A percentile compares a stretch with the other conserved stretches of the same genome.
Conservation (phyloP, 2,113 vertebrate species). For the Pheucticus melanocephalus region DNA sequence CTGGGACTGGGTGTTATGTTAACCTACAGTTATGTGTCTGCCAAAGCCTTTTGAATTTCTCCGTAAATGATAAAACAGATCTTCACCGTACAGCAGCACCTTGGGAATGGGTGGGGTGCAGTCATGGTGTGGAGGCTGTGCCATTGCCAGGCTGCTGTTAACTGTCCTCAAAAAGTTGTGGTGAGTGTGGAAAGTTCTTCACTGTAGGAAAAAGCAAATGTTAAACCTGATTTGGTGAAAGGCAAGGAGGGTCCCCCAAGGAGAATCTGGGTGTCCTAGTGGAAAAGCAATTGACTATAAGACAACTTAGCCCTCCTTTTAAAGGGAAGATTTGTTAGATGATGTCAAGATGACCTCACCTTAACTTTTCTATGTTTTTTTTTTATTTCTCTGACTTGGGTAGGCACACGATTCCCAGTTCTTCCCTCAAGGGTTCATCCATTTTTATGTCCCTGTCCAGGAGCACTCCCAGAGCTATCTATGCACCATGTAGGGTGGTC, state of each 20-base stretch:
- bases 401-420: neutral
- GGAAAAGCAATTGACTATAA: neutral
- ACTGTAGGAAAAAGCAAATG: neutral
- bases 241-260: neutral
- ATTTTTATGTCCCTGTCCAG: neutral
- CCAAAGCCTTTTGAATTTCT: neutral
- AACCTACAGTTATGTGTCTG: neutral
- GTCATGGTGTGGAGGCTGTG: neutral
- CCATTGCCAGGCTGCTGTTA: neutral
- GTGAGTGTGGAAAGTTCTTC: neutral
- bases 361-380: neutral
- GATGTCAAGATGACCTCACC: neutral
- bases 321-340: neutral
- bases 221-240: neutral
- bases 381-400: neutral
- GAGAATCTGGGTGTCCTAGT: neutral
- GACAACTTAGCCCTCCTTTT: neutral
- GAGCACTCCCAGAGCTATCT: neutral
- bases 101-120: neutral
- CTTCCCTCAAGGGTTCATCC: neutral
- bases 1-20: neutral
- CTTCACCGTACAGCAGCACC: neutral
- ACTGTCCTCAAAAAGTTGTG: neutral
- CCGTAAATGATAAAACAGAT: neutral
- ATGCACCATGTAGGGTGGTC: accelerated